phyloP scores from a whole-genome alignment of 2,888 invertebrate genomes.

The Melieria omissa region DNA sequence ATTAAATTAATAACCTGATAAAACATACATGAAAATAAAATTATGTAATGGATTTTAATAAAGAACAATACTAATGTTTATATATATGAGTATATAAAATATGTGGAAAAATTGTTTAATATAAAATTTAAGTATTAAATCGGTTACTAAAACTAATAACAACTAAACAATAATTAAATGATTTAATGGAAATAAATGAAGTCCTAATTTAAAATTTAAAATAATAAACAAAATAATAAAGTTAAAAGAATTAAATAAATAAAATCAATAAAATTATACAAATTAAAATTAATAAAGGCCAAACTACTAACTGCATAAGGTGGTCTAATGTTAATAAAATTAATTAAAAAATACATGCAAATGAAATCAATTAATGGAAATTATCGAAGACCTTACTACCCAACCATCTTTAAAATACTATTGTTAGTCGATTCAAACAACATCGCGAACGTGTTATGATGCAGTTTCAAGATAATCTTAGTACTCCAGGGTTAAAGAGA shows the following conservation, averaged over 20 bases:
- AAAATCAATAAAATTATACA: neutral
- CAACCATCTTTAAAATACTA: no score
- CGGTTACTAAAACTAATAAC: neutral
- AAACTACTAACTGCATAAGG: no score
- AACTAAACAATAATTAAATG: neutral
- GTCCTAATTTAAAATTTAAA: neutral
- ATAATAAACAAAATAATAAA: neutral
- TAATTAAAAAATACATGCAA: no score
- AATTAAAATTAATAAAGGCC: neutral
- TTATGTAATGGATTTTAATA: neutral
- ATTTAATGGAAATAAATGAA: neutral
- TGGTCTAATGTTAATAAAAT: no score
- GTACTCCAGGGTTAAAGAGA: no score
- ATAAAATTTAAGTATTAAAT: neutral
- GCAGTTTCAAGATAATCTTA: no score
- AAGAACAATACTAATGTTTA: no score
- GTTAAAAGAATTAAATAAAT: neutral
- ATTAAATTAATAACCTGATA: neutral
- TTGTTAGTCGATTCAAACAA: no score
- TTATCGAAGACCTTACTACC: no score
- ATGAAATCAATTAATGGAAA: no score
- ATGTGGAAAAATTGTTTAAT: neutral
- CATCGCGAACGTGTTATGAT: no score
- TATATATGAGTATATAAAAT: neutral
- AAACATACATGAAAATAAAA: neutral